Evolutionary conservation across 2,113 vertebrate species (phyloP), one percentile per base, ranked within the genome.

Genomic region (Perccottus glenii): DNA sequence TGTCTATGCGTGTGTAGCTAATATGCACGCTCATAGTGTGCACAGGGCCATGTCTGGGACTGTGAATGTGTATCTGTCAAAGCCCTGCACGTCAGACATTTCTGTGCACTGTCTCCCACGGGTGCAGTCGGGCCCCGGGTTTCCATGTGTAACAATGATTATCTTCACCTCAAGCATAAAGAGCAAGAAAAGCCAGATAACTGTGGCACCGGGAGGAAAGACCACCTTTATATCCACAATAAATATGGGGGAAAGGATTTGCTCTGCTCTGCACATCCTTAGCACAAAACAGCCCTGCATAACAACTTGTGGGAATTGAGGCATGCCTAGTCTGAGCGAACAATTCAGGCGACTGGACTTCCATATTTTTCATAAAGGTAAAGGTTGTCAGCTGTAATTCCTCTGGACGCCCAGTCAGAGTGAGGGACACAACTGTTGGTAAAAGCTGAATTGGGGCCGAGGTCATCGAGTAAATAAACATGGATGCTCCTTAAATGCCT

Each of bases 61-160:
- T 66, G 40, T 15, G 2, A 45, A 55, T 71, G 35, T 27, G 19
- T 27, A 27, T 15, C 60, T n/a, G 73, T 61, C 51, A 33, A 57
- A 64, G 67, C 43, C 1, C 53, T 58, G 46, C 51, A 65, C 11
- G 16, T 35, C 49, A 32, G 80, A 80, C 79, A 70, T 79, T 75
- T 81, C 60, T 48, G 44, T 51, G 51, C 53, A 9, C 50, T 19
- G 11, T 80, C 46, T 72, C 82, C 75, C 81, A 43, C 40, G 67
- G 68, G 76, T 72, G 63, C 83, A 78, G 59, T 51, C 3, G 56
- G 64, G 47, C 51, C 36, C 48, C 2, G 50, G 66, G 73, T 64
- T 65, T 62, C 62, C 57, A 67, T 77, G 64, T 83, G 82, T 81
- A 76, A 81, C 71, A 79, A 70, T 84, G 71, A 88, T 90, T 82